These are phyloP conservation scores for Dendroctonus ponderosae DNA, from an alignment of 1,140 invertebrate species.

Conservation along the genomic window DNA sequence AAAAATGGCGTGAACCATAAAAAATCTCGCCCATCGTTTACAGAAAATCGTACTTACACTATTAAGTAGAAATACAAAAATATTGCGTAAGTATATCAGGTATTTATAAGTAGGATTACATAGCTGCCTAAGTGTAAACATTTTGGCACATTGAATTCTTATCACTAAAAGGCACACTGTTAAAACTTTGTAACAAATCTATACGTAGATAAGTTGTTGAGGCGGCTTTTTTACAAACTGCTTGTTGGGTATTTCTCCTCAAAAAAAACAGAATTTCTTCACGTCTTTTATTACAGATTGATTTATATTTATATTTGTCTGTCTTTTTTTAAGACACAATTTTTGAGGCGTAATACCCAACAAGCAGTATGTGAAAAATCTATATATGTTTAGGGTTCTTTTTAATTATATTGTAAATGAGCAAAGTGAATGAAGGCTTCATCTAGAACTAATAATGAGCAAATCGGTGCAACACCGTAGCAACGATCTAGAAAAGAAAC, in stretches of 20 bases:
- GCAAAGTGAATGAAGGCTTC: background rate
- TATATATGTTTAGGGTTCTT: too few relatives aligned
- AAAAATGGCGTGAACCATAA: background rate
- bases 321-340: too few relatives aligned
- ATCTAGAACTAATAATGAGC: background rate
- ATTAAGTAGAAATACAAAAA: conserved; percentile 32
- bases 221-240: too few relatives aligned
- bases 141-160: conserved; percentile 31
- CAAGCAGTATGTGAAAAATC: too few relatives aligned
- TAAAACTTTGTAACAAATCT: conserved; percentile 28
- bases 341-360: too few relatives aligned
- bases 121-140: conserved; percentile 32
- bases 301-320: too few relatives aligned
- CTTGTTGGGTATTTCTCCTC: too few relatives aligned
- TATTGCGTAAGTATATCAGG: conserved; percentile 28
- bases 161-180: conserved; percentile 30
- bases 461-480: too few relatives aligned
- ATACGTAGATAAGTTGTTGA: too few relatives aligned
- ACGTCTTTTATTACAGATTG: too few relatives aligned
- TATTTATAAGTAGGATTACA: conserved; percentile 19
- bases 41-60: conserved; percentile 6
- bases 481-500: too few relatives aligned
- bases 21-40: background rate
- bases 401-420: background rate
- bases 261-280: too few relatives aligned